phyloP scores from a whole-genome alignment of 2,888 invertebrate genomes.

The Macrosiphum euphorbiae region DNA sequence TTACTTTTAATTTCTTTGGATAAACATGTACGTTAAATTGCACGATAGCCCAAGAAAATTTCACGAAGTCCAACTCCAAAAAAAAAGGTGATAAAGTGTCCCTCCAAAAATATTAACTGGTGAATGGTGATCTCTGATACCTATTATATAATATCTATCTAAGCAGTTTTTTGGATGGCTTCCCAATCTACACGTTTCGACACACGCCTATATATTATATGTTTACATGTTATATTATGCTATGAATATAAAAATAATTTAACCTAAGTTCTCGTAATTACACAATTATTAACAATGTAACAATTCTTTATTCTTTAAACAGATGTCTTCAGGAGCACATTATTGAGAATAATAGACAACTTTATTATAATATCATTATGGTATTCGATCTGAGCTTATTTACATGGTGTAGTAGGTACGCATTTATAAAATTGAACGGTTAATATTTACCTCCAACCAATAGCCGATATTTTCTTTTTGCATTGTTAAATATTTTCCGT shows the following conservation, averaged over 20 bases:
- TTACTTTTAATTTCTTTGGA: background rate
- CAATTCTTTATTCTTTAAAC: background rate
- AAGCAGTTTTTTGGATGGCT: background rate
- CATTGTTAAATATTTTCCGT: background rate
- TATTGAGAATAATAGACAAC: background rate
- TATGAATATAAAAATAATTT: background rate
- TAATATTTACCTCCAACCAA: background rate
- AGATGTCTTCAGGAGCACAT: background rate
- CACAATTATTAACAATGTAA: background rate
- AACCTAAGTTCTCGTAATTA: background rate
- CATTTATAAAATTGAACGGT: background rate
- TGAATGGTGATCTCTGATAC: background rate
- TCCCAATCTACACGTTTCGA: background rate
- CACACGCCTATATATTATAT: background rate
- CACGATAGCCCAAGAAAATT: background rate
- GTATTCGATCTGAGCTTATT: background rate
- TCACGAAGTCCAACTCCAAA: no score
- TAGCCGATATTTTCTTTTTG: background rate
- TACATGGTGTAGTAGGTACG: background rate
- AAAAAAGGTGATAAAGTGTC: no score
- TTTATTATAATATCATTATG: background rate
- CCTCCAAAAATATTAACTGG: background rate
- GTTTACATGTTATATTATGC: background rate
- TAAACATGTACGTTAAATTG: background rate
- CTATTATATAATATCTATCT: background rate